A percentile compares a stretch with the other conserved stretches of the same genome.
Evolutionary conservation across 1,140 invertebrate genomes (phyloP).

Genomic region (Psix sp.): DNA sequence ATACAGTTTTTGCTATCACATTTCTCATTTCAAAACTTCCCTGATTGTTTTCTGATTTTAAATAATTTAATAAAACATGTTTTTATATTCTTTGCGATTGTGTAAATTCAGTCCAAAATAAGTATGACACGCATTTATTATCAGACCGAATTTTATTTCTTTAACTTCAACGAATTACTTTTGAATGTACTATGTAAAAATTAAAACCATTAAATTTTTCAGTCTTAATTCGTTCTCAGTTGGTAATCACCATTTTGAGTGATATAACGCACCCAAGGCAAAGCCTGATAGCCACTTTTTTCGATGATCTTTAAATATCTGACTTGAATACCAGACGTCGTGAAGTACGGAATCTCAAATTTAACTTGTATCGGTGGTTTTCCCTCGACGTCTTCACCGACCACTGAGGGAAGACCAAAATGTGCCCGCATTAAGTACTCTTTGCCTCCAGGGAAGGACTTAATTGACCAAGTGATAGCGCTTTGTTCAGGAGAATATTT

Average conservation of each 20-base stretch:
- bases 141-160: too few species aligned
- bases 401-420: conserved; percentile 98
- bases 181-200: too few species aligned
- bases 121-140: too few species aligned
- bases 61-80: too few species aligned
- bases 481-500: conserved; percentile 99
- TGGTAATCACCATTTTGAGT: conserved; percentile 99
- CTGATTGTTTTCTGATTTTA: too few species aligned
- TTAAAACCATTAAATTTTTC: too few species aligned
- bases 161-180: too few species aligned
- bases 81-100: too few species aligned
- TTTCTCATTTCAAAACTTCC: too few species aligned
- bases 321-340: conserved; percentile 99
- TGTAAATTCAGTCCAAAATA: too few species aligned
- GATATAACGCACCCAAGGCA: conserved; percentile 99
- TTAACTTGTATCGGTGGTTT: conserved; percentile 99
- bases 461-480: conserved; percentile 99
- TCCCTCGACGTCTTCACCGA: conserved; percentile 96
- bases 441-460: conserved; percentile 99
- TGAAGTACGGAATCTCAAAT: conserved; percentile 99
- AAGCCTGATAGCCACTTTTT: conserved; percentile 98
- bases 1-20: too few species aligned
- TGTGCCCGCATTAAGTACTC: conserved; percentile 99
- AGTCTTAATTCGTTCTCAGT: conserved; percentile 94
- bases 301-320: conserved; percentile 99